A percentile compares a stretch with the other conserved stretches of the same genome.
Evolutionary conservation across 2,113 vertebrate genomes (phyloP).

Genomic region (Neogobius melanostomus): DNA sequence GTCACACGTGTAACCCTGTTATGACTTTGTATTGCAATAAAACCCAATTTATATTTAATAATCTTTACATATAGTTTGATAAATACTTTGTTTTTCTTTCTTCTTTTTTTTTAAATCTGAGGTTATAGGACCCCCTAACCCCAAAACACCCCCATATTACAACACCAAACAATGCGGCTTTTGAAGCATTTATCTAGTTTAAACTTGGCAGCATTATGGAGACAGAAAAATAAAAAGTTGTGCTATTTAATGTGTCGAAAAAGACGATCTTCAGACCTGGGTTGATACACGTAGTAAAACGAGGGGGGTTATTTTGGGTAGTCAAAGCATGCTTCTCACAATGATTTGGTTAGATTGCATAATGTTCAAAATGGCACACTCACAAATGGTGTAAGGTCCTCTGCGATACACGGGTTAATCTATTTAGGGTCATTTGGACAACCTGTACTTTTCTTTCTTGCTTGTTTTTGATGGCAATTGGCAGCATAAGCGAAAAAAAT

Average conservation of each 20-base stretch:
- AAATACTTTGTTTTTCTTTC: constrained; percentile 40
- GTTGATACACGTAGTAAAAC: constrained; percentile 11
- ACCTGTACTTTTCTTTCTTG: constrained; percentile 59
- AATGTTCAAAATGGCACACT: constrained; percentile 55
- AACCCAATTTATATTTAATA: constrained; percentile 40
- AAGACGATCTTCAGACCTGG: constrained; percentile 49
- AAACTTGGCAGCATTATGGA: constrained; percentile 68
- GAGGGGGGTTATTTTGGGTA: constrained; percentile 31
- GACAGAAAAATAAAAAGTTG: constrained; percentile 70
- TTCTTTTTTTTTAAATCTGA: constrained; percentile 51
- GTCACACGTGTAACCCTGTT: constrained; percentile 42
- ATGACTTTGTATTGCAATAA: constrained; percentile 48
- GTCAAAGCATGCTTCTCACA: constrained; percentile 44
- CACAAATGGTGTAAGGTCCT: constrained; percentile 38
- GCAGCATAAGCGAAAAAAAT: constrained; percentile 71
- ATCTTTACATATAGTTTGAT: constrained; percentile 50
- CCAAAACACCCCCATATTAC: constrained; percentile 73
- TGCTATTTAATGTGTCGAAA: constrained; percentile 70
- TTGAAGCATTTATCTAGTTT: constrained; percentile 54
- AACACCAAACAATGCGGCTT: constrained; percentile 72
- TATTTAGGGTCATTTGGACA: constrained; percentile 35
- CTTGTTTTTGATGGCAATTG: constrained; percentile 78
- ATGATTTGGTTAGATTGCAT: constrained; percentile 64
- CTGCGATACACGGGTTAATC: constrained; percentile 31
- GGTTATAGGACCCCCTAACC: constrained; percentile 73